Conservation (phyloP, 2,888 invertebrate genomes). For the Acrocyrtus sp. region DNA sequence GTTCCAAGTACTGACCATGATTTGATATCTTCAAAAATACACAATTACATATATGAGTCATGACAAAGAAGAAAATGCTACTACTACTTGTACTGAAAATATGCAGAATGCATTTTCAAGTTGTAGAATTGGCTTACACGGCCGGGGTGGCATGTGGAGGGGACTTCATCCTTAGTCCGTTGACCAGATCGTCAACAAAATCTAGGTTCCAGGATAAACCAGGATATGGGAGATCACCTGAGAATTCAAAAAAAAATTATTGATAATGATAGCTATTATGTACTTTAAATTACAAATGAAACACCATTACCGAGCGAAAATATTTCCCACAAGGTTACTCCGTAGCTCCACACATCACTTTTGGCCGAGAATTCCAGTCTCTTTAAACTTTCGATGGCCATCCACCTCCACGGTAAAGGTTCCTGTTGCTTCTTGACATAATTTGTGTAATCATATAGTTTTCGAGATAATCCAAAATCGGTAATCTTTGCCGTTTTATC, state of each 20-base stretch:
- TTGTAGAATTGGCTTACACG: slow-evolving; percentile 9
- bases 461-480: slow-evolving; percentile 27
- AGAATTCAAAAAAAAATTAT: too few relatives aligned
- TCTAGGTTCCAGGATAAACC: slow-evolving; percentile 41
- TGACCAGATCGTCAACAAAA: slow-evolving; percentile 27
- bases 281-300: too few relatives aligned
- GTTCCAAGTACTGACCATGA: slow-evolving; percentile 35
- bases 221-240: slow-evolving; percentile 42
- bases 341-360: slow-evolving; percentile 25
- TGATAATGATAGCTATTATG: too few relatives aligned
- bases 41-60: too few relatives aligned
- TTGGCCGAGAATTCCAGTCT: slow-evolving; percentile 17
- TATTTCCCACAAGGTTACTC: slow-evolving; percentile 28
- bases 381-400: slow-evolving; percentile 31
- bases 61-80: not conserved
- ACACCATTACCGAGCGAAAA: slow-evolving; percentile 23
- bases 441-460: slow-evolving; percentile 34
- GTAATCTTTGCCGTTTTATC: slow-evolving; percentile 35
- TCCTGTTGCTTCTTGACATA: slow-evolving; percentile 38
- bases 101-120: not conserved
- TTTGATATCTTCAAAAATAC: slow-evolving; percentile 24
- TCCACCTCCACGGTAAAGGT: slow-evolving; percentile 37
- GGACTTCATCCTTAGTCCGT: slow-evolving; percentile 32
- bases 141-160: slow-evolving; percentile 23
- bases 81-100: too few relatives aligned